Evolutionary conservation across 2,888 invertebrate genomes (phyloP).

Genomic region (Lepidocyrtinus sp.): DNA sequence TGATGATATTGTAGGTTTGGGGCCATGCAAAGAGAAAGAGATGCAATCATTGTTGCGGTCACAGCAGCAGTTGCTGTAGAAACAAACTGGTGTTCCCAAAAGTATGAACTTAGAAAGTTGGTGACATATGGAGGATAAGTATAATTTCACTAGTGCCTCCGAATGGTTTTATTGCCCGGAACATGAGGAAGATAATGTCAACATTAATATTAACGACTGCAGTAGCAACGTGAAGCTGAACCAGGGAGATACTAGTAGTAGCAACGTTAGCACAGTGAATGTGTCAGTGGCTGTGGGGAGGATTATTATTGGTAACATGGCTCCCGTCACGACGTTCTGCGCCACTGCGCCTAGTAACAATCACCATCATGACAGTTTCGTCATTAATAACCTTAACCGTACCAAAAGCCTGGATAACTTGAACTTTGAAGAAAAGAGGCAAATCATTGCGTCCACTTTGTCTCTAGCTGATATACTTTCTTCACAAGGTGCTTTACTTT

Average conservation of each 20-base stretch:
- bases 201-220: slow-evolving; percentile 46
- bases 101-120: slow-evolving; percentile 22
- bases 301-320: slow-evolving; percentile 62
- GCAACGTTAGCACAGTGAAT: slow-evolving; percentile 47
- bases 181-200: slow-evolving; percentile 54
- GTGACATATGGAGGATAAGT: slow-evolving; percentile 59
- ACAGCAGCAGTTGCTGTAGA: not conserved
- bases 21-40: not conserved
- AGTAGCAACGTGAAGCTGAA: slow-evolving; percentile 25
- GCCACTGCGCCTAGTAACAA: slow-evolving; percentile 59
- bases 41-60: not conserved
- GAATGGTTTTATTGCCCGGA: slow-evolving; percentile 66
- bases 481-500: slow-evolving; percentile 48
- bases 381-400: slow-evolving; percentile 65
- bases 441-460: slow-evolving; percentile 89
- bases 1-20: not conserved
- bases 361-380: slow-evolving; percentile 50
- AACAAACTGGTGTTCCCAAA: not conserved
- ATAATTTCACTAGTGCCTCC: slow-evolving; percentile 64
- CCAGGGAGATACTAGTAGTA: not conserved
- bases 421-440: slow-evolving; percentile 92
- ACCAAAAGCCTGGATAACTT: slow-evolving; percentile 75
- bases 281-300: slow-evolving; percentile 55
- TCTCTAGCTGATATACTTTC: slow-evolving; percentile 86
- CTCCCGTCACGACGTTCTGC: slow-evolving; percentile 68